phyloP scores from a whole-genome alignment of 1,140 invertebrate genomes.

The Drosophila azteca region DNA sequence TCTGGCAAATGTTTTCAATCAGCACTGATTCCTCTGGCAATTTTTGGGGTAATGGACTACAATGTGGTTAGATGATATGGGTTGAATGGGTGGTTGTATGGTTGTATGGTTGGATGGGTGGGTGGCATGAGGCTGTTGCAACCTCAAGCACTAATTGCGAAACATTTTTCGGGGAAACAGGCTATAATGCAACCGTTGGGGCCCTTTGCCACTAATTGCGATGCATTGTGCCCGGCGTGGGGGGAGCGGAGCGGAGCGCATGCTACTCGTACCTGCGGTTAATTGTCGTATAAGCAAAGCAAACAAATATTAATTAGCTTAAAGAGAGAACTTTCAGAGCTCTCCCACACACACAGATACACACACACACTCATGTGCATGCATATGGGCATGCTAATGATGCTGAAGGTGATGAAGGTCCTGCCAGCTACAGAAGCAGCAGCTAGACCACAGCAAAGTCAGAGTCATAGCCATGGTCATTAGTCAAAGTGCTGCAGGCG shows the following conservation, averaged over 20 bases:
- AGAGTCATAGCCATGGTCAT: constrained; percentile 26
- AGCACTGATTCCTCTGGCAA: constrained; percentile 36
- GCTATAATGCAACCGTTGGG: constrained; percentile 25
- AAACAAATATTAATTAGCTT: constrained; percentile 54
- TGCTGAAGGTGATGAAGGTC: constrained; percentile 5
- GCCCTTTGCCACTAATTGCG: constrained; percentile 41
- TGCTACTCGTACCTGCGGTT: constrained; percentile 26
- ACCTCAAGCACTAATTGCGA: constrained; percentile 74
- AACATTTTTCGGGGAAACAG: constrained; percentile 47
- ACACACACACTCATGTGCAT: too few species aligned
- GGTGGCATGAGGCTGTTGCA: not conserved
- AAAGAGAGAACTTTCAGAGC: constrained; percentile 14
- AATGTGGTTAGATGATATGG: constrained; percentile 12
- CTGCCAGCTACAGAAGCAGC: not conserved
- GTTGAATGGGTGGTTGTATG: constrained; percentile 2
- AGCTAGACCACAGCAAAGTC: constrained; percentile 44
- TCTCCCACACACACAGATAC: too few species aligned
- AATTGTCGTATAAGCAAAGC: constrained; percentile 47
- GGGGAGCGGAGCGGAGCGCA: constrained; percentile 4
- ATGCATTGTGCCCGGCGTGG: constrained; percentile 40
- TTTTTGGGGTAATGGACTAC: constrained; percentile 62
- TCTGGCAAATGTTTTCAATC: constrained; percentile 71
- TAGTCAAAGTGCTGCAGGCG: constrained; percentile 48
- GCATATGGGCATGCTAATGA: constrained; percentile 36
- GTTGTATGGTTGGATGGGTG: not conserved